Base-by-base conservation (phyloP, 2,113 vertebrate genomes). In the Acrocephalus kingi region DNA sequence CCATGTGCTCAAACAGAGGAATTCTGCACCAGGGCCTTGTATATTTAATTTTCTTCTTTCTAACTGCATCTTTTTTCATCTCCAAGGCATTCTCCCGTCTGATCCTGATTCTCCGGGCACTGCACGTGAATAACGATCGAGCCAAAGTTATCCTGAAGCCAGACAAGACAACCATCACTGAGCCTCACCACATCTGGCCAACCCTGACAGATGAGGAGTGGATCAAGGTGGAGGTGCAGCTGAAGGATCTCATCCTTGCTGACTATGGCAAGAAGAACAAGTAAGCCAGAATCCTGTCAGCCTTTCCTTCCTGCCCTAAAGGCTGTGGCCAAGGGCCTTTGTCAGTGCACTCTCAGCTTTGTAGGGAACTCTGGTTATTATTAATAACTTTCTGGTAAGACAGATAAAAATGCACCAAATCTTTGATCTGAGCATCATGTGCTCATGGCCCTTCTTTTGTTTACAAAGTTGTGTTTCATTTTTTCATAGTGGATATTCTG, bases 241-340 rank as follows among this genome's bases (percentile, higher is more conserved):
- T 99, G 82, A 99, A 99, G 87, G 99, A 99, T 96, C 98, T 99
- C 33, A 99, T 99, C 95, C 97, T 99, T 96, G 99, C 99, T 2
- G 99, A 99, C 95, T 99, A 99, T 3, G 99, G 99, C 97, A 99
- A 99, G 98, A 99, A 99, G 98, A 99, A 99, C 98, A 99, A 99
- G 99, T 99, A 94, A 98, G 99, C 67, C 8, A 1, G 20, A 19
- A 39, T 66, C 43, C 39, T 58, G 31, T 11, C 72, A 73, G 54
- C 74, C 15, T 79, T 80, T 71, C 37, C 37, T 48, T 79, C 63
- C 46, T 54, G 46, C 87, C 51, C n/a, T n/a, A 8, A 59, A 33
- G 30, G 7, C 17, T n/a, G 1, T 22, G 48, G 7, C 22, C 58
- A 59, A 8, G 43, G 45, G 39, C 11, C 25, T 69, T 67, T 51